Conservation (phyloP, 2,113 vertebrate genomes). For the Phylloscopus trochiloides region DNA sequence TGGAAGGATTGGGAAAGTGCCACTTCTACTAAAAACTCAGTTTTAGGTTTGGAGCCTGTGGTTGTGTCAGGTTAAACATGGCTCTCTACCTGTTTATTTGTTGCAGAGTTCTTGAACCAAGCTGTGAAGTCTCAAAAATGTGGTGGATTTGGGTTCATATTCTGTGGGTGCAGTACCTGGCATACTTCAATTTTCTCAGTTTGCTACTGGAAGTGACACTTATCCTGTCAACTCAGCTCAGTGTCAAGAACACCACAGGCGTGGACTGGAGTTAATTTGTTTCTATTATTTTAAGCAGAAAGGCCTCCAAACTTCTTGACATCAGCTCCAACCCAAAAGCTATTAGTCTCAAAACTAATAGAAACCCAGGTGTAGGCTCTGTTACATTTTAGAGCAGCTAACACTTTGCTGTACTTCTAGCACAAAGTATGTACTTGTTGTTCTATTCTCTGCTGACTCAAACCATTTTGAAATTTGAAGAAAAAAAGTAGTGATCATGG, state of each 20-base stretch:
- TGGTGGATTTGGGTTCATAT: neutral
- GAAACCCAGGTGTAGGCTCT: neutral
- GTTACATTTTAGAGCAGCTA: neutral
- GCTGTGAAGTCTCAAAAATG: neutral
- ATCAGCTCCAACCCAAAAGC: neutral
- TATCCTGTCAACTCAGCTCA: neutral
- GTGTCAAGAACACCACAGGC: neutral
- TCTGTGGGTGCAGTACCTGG: neutral
- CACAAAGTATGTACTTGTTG: neutral
- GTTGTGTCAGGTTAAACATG: neutral
- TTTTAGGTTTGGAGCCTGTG: neutral
- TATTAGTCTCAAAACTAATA: neutral
- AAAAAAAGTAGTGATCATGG: neutral
- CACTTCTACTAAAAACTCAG: neutral
- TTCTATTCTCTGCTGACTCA: neutral
- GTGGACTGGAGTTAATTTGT: neutral
- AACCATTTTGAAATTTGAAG: neutral
- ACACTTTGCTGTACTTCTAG: neutral
- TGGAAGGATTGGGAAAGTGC: neutral
- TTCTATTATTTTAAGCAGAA: neutral
- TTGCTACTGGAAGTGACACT: neutral
- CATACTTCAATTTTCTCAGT: neutral
- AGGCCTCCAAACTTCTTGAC: neutral
- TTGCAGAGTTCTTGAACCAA: neutral
- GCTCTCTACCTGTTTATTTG: neutral